These are phyloP conservation scores for Meriones unguiculatus DNA, from an alignment of 2,113 vertebrate species.

Conservation along the genomic window DNA sequence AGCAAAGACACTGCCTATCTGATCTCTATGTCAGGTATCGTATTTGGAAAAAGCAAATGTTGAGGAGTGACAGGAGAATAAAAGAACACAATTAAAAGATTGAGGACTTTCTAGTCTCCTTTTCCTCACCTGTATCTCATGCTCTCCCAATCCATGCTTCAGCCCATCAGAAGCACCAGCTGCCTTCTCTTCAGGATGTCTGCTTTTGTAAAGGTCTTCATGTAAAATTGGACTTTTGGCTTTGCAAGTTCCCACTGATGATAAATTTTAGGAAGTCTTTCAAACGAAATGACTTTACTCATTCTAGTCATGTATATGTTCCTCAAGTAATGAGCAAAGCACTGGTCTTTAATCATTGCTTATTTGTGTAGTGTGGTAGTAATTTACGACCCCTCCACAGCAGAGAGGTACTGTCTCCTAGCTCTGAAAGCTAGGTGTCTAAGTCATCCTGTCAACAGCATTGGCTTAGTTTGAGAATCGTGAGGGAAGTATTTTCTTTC, in stretches of 20 bases:
- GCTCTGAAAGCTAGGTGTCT: background rate
- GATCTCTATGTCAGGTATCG: constrained; percentile 76
- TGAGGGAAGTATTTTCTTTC: background rate
- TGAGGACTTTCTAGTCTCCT: background rate
- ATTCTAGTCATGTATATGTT: background rate
- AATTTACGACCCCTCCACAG: background rate
- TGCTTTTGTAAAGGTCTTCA: constrained; percentile 29
- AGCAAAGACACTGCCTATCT: constrained; percentile 65
- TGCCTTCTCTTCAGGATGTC: background rate
- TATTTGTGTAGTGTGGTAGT: background rate
- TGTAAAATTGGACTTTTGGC: constrained; percentile 37
- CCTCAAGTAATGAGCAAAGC: background rate
- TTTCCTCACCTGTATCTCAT: background rate
- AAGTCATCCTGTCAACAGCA: background rate
- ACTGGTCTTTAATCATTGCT: background rate
- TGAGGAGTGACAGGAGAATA: constrained; percentile 37
- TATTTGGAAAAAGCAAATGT: constrained; percentile 66
- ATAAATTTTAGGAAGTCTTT: constrained; percentile 49
- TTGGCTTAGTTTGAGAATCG: background rate
- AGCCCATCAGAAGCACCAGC: background rate
- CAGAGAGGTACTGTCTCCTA: background rate
- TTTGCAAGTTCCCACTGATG: background rate
- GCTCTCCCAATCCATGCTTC: background rate
- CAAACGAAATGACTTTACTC: background rate
- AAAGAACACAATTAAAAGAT: constrained; percentile 60